Evolutionary conservation across 2,888 invertebrate genomes (phyloP), one percentile per base, ranked within the genome.

Genomic region (Candidula unifasciata): DNA sequence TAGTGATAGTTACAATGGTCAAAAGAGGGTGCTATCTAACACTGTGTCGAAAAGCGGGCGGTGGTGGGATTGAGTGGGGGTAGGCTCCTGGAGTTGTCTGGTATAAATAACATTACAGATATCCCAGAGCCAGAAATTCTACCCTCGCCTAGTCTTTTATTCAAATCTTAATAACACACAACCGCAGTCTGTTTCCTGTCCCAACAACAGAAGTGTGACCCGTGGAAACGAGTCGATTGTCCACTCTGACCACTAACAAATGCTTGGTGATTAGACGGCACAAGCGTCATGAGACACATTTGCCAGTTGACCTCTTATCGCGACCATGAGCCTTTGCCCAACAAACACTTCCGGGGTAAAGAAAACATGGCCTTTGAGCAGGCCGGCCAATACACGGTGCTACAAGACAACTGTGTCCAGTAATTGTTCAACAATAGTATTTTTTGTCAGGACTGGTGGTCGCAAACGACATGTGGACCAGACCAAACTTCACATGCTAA

Each of bases 261-360:
- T 73, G 27, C 33, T n/a, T 73, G 52, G 66, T 71, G 52, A 80
- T 71, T 69, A 69, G 37, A 24, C 35, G 64, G 78, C 37, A 64
- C 64, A 35, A 35, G 78, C 37, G 64, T 78, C 37, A 64, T 78
- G n/a, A 64, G 64, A 18, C 78, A 64, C 64, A 78, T 64, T 64
- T 78, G 78, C 37, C 66, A n/a, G 37, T 44, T 78, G 78, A 78
- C 78, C 78, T 60, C 66, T 35, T 60, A 24, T 64, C 64, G 2
- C 33, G 35, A 33, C 64, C 37, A 37, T 37, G n/a, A 78, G 64
- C 78, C 44, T 37, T 44, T 64, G 80, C 80, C 80, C 54, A 69
- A 79, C 52, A 80, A 52, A 27, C 68, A 80, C 80, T 80, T 80
- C 80, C 80, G 80, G 68, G 30, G 52, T 80, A 69, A 69, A 54